A percentile compares a stretch with the other conserved stretches of the same genome.
Evolutionary conservation across 2,113 vertebrate species (phyloP).

Genomic region (Podarcis raffonei): DNA sequence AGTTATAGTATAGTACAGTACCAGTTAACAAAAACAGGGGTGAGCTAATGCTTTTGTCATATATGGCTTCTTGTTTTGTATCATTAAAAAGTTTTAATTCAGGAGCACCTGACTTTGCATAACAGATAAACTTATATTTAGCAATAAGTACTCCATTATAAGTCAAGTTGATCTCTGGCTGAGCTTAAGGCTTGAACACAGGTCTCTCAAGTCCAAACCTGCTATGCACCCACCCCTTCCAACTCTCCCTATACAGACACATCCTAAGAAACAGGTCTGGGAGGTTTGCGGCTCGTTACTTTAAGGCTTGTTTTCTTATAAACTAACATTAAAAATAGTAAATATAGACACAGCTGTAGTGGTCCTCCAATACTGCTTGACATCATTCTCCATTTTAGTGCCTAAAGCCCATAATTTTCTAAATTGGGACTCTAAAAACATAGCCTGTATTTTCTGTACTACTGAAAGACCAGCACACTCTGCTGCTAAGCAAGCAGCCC

Average conservation of each 20-base stretch:
- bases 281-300: not conserved
- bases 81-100: not conserved
- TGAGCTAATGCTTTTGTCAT: not conserved
- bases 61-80: not conserved
- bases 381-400: not conserved
- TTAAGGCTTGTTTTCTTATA: not conserved
- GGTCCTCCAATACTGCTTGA: not conserved
- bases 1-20: not conserved
- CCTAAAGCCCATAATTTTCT: slow-evolving; percentile 1
- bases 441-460: not conserved
- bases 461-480: not conserved
- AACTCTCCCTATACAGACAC: not conserved
- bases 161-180: not conserved
- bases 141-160: not conserved
- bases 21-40: not conserved
- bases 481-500: not conserved
- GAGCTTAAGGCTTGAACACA: not conserved
- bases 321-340: not conserved
- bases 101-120: not conserved
- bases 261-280: not conserved
- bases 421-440: not conserved
- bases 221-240: not conserved
- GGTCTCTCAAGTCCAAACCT: not conserved
- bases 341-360: not conserved
- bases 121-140: not conserved